Conservation (phyloP, 1,140 invertebrate genomes). For the Danaus melanippus region DNA sequence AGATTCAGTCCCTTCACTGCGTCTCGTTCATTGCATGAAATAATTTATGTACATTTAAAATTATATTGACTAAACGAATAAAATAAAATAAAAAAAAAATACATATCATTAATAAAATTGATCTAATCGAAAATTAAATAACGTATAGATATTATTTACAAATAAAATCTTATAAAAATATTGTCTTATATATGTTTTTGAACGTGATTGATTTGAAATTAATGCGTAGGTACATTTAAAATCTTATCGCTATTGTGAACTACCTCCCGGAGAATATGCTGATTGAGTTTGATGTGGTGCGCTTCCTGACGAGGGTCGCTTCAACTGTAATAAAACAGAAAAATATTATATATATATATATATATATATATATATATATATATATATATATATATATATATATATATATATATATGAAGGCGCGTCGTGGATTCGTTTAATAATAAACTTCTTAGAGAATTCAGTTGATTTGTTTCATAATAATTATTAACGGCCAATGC, state of each 20-base stretch:
- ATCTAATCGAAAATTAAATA: constrained; percentile 31
- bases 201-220: neutral
- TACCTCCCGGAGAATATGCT: constrained; percentile 81
- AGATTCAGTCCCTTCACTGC: constrained; percentile 45
- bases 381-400: no score
- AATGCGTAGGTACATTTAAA: neutral
- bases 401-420: neutral
- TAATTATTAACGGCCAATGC: no score
- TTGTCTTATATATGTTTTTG: constrained; percentile 6
- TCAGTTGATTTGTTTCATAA: no score
- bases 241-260: constrained; percentile 24
- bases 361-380: no score
- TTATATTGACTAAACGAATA: constrained; percentile 14
- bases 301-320: constrained; percentile 79
- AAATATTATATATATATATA: neutral
- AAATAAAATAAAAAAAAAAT: constrained; percentile 15
- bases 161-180: constrained; percentile 27
- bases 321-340: constrained; percentile 76
- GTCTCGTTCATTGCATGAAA: constrained; percentile 30
- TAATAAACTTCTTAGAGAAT: no score
- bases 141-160: constrained; percentile 28
- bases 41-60: constrained; percentile 31
- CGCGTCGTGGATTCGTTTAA: no score
- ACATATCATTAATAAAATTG: constrained; percentile 28
- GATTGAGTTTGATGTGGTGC: constrained; percentile 79